These are phyloP conservation scores for Nebria salina DNA, from an alignment of 2,888 invertebrate genomes.

Conservation along the genomic window DNA sequence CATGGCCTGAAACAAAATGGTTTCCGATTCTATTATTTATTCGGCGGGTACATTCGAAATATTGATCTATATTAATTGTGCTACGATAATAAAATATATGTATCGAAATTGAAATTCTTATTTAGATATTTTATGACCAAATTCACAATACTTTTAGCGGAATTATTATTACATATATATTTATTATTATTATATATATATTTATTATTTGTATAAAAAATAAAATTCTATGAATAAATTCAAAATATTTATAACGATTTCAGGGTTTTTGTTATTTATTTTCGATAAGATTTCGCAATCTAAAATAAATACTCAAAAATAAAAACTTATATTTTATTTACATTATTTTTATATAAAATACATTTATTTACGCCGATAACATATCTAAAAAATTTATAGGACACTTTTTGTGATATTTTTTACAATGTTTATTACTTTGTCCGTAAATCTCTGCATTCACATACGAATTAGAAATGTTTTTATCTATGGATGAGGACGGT, in stretches of 20 bases:
- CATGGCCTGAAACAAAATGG: not conserved
- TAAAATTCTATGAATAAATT: too few relatives aligned
- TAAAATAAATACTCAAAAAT: not conserved
- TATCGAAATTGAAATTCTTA: too few relatives aligned
- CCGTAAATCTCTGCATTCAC: constrained; percentile 69
- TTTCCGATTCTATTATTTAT: not conserved
- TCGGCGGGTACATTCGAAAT: not conserved
- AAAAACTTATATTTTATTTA: not conserved
- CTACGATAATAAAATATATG: too few relatives aligned
- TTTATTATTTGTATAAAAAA: too few relatives aligned
- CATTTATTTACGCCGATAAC: not conserved
- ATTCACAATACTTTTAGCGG: too few relatives aligned
- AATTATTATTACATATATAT: too few relatives aligned
- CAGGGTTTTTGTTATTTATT: not conserved
- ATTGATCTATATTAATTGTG: not conserved
- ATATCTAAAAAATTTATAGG: constrained; percentile 38
- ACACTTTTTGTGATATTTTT: constrained; percentile 39
- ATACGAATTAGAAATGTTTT: constrained; percentile 65
- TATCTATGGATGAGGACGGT: constrained; percentile 70
- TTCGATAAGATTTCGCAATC: not conserved
- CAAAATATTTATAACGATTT: too few relatives aligned
- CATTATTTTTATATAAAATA: not conserved
- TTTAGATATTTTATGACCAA: too few relatives aligned
- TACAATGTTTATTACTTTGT: constrained; percentile 48
- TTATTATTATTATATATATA: too few relatives aligned